Evolutionary conservation across 2,888 invertebrate species (phyloP).

Genomic region (Beris chalybata): DNA sequence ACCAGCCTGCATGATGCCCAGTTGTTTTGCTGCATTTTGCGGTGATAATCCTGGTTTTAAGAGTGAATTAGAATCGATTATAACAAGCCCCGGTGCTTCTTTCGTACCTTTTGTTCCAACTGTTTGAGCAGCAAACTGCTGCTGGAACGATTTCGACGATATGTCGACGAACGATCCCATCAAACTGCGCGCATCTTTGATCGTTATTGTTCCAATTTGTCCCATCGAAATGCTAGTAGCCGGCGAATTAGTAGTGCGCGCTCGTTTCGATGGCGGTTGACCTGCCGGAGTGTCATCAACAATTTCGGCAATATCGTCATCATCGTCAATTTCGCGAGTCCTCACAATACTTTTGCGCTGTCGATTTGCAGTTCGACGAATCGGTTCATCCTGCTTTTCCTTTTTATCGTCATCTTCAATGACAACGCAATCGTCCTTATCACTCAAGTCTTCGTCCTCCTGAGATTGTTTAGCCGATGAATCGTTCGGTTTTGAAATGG

Average conservation of each 20-base stretch:
- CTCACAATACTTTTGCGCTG: constrained; percentile 56
- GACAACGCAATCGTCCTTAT: constrained; percentile 59
- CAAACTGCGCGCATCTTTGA: constrained; percentile 54
- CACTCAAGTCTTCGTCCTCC: constrained; percentile 56
- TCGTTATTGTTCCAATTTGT: constrained; percentile 46
- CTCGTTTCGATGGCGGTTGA: constrained; percentile 53
- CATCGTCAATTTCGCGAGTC: constrained; percentile 53
- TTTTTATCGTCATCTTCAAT: constrained; percentile 59
- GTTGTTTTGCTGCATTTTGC: constrained; percentile 32
- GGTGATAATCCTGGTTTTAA: background rate
- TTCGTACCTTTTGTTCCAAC: constrained; percentile 47
- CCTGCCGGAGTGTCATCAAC: constrained; percentile 59
- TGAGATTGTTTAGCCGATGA: constrained; percentile 34
- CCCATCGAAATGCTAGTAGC: constrained; percentile 23
- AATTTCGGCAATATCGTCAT: constrained; percentile 57
- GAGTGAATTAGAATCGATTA: too few species aligned
- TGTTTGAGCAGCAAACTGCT: constrained; percentile 35
- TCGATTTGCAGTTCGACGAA: constrained; percentile 44
- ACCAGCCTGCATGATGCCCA: constrained; percentile 56
- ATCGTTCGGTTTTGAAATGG: background rate
- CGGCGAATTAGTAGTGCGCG: constrained; percentile 39
- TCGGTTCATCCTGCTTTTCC: constrained; percentile 52
- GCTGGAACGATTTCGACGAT: constrained; percentile 12
- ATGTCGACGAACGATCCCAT: constrained; percentile 18
- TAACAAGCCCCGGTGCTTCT: too few species aligned